These are phyloP conservation scores for Chloroclystis v-ata DNA, from an alignment of 2,888 invertebrate species.

Conservation along the genomic window DNA sequence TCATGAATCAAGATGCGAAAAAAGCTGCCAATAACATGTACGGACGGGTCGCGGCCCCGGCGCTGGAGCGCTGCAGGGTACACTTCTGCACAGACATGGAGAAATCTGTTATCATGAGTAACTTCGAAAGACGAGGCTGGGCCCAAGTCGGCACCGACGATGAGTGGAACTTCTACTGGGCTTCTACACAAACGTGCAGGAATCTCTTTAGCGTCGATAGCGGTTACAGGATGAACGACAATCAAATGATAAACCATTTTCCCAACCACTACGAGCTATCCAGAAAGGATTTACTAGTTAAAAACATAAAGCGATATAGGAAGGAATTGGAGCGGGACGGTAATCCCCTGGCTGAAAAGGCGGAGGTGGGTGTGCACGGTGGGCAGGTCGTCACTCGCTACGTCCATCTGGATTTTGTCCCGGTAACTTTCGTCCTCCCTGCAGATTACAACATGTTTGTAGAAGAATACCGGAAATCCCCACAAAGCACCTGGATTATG, in stretches of 20 bases:
- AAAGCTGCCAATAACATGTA: slow-evolving; percentile 61
- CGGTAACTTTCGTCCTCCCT: slow-evolving; percentile 94
- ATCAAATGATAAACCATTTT: slow-evolving; percentile 96
- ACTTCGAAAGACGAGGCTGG: slow-evolving; percentile 79
- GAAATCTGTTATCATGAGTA: slow-evolving; percentile 55
- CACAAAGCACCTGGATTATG: slow-evolving; percentile 98
- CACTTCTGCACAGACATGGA: slow-evolving; percentile 56
- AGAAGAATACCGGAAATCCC: slow-evolving; percentile 95
- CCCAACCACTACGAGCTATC: slow-evolving; percentile 97
- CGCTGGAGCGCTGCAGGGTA: slow-evolving; percentile 69
- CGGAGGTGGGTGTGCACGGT: slow-evolving; percentile 62
- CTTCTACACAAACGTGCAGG: slow-evolving; percentile 91
- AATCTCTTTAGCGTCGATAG: slow-evolving; percentile 84
- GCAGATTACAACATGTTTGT: slow-evolving; percentile 98
- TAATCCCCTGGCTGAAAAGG: slow-evolving; percentile 89
- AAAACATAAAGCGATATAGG: slow-evolving; percentile 95
- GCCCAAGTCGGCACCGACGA: slow-evolving; percentile 89
- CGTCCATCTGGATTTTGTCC: slow-evolving; percentile 90
- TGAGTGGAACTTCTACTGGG: slow-evolving; percentile 98
- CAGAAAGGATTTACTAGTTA: slow-evolving; percentile 96
- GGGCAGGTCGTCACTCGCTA: slow-evolving; percentile 85
- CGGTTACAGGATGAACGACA: slow-evolving; percentile 80
- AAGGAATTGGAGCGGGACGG: slow-evolving; percentile 95
- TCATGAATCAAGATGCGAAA: slow-evolving; percentile 58
- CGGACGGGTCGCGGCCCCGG: slow-evolving; percentile 61